Base-by-base conservation (phyloP, 2,113 vertebrate species). In the Peromyscus maniculatus region DNA sequence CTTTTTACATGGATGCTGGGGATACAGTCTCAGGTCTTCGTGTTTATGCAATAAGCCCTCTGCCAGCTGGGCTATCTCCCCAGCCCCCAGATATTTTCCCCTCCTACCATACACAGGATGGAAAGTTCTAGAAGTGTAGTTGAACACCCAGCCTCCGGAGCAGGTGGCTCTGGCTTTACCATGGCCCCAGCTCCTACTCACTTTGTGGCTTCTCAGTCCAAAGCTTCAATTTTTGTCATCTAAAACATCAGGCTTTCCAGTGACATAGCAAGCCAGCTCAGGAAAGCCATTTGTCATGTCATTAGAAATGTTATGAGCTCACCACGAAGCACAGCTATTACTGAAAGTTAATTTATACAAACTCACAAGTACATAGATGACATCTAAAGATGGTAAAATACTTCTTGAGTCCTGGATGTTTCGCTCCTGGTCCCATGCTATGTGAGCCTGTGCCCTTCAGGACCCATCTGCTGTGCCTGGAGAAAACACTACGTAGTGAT, bases 311-410 rank as follows among this genome's bases (percentile, higher is more conserved):
- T 31, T 59, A 49, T 74, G n/a, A 77, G 39, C 62, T 79, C 62
- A 36, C 2, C 15, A 11, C 74, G 71, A 91, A 92, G 91, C 75
- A 52, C 3, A 84, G 79, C 39, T 57, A 8, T 67, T 43, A n/a
- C 13, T 78, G 77, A 71, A 91, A 83, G 78, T 49, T 69, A 79
- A 87, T 39, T 75, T 71, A 80, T 12, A 7, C 36, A 78, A 91
- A 91, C n/a, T 49, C 78, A 43, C 33, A 87, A 36, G 90, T 43
- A 87, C 95, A 94, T 75, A 83, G n/a, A 55, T 89, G 24, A 28
- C 22, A 69, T 36, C 75, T 67, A 31, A 28, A 74, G 67, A 59
- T 19, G 36, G 21, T 11, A 28, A 57, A 55, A 31, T 3, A 77
- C 39, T 46, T 26, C 15, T 67, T n/a, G 11, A 7, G 31, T 74